Conservation (phyloP, 2,888 invertebrate species). For the Ectemnius lituratus region DNA sequence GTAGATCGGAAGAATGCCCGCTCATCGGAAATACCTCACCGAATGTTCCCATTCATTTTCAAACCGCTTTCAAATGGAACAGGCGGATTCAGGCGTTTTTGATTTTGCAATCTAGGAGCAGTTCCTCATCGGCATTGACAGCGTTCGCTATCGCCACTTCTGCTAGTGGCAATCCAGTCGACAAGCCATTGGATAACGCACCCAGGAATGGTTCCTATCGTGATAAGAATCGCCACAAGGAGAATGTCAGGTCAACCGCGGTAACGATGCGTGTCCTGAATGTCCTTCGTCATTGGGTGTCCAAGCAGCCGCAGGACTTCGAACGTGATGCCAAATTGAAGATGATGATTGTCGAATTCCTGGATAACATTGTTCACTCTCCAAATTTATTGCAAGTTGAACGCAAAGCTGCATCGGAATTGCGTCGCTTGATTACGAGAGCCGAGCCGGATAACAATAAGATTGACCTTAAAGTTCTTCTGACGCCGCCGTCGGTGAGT, state of each 20-base stretch:
- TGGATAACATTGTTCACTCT: constrained; percentile 91
- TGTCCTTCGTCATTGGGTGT: constrained; percentile 94
- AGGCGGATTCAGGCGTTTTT: not conserved
- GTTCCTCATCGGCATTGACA: constrained; percentile 91
- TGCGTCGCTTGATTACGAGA: constrained; percentile 87
- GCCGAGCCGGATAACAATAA: constrained; percentile 84
- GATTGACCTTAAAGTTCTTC: constrained; percentile 85
- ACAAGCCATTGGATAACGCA: constrained; percentile 76
- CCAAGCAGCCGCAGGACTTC: constrained; percentile 94
- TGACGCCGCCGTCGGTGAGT: constrained; percentile 84
- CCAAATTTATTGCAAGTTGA: constrained; percentile 92
- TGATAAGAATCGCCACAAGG: constrained; percentile 82
- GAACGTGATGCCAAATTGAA: constrained; percentile 87
- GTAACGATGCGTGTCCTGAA: constrained; percentile 95
- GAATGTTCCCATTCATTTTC: too few species aligned
- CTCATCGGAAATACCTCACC: too few species aligned
- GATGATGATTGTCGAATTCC: constrained; percentile 88
- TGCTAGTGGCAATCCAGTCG: constrained; percentile 90
- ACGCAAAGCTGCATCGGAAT: constrained; percentile 91
- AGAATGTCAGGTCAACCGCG: constrained; percentile 93
- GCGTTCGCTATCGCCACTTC: constrained; percentile 96
- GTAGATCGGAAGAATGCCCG: too few species aligned
- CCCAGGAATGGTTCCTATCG: constrained; percentile 68
- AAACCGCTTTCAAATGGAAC: not conserved
- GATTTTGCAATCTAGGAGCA: constrained; percentile 81